These are phyloP conservation scores for Lemur catta DNA, from an alignment of 2,797 vertebrate species.

Conservation along the genomic window DNA sequence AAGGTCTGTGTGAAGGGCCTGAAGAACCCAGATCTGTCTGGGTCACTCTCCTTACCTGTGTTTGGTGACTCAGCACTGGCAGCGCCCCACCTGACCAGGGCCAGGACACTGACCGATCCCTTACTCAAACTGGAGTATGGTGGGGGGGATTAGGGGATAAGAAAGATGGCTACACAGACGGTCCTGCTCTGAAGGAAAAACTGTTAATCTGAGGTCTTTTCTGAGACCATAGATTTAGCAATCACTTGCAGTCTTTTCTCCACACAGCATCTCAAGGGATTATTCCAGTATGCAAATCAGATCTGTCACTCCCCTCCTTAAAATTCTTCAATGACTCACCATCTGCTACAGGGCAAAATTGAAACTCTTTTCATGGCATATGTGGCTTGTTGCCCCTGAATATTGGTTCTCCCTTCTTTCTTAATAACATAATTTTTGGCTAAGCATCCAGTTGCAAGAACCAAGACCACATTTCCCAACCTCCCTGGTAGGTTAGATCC, in stretches of 20 bases:
- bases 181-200: not conserved
- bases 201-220: not conserved
- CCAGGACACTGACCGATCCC: not conserved
- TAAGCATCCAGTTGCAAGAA: not conserved
- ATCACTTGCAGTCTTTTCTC: not conserved
- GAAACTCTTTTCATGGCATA: not conserved
- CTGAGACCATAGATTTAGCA: not conserved
- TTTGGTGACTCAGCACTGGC: not conserved
- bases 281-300: constrained; percentile 32
- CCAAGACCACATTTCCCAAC: not conserved
- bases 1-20: not conserved
- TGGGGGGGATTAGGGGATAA: no score
- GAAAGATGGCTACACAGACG: not conserved
- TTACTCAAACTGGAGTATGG: not conserved
- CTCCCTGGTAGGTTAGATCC: not conserved
- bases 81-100: no score
- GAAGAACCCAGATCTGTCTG: not conserved
- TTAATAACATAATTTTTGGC: not conserved
- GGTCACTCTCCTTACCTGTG: not conserved
- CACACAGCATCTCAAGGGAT: not conserved
- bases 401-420: not conserved
- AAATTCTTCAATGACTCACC: constrained; percentile 45
- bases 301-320: not conserved
- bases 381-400: not conserved
- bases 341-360: not conserved